Base-by-base conservation (phyloP, 1,140 invertebrate species). In the Drosophila nigromelanica region DNA sequence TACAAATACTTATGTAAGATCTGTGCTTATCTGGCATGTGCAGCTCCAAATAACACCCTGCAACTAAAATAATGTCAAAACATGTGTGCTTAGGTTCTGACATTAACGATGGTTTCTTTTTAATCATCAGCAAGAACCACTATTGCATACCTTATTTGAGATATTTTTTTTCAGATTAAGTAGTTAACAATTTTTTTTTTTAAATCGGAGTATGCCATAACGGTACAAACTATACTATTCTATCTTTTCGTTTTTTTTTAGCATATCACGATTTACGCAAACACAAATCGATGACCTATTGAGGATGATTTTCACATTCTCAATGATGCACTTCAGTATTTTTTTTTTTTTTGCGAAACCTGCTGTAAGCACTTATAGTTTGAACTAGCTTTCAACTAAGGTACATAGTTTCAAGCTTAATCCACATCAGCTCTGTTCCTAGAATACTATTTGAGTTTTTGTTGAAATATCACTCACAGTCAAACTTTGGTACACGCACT, bases 391-490 rank as follows among this genome's bases (percentile, higher is more conserved):
- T 0, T 6, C 7, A 24, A n/a, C 52, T 2, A 24, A 30, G 30
- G 14, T 52, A 4, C 6, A 27, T 14, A 5, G 47, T 21, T 39
- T 40, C 7, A 8, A 40, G n/a, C 33, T 24, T n/a, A n/a, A 14
- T 15, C 4, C 10, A 3, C 18, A 24, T 6, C 4, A 27, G 27
- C 27, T 27, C 27, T 27, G 7, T 47, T 21, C 18, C 10, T 24
- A 12, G 18, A 47, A 47, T 24, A 12, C 1, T 18, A 11, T 0
- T 47, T 35, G 8, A 35, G 33, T 35, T 35, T 10, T 8, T 35
- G 6, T 35, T 35, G 7, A 35, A 35, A 35, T 8, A 39, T 14
- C 43, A 71, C 68, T 63, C 37, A 71, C 68, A 71, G 55, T 12
- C 24, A 47, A 62, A 63, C 8, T 5, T 37, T 18, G 14, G 45